Evolutionary conservation across 2,113 vertebrate species (phyloP).

Genomic region (Hyperoodon ampullatus): DNA sequence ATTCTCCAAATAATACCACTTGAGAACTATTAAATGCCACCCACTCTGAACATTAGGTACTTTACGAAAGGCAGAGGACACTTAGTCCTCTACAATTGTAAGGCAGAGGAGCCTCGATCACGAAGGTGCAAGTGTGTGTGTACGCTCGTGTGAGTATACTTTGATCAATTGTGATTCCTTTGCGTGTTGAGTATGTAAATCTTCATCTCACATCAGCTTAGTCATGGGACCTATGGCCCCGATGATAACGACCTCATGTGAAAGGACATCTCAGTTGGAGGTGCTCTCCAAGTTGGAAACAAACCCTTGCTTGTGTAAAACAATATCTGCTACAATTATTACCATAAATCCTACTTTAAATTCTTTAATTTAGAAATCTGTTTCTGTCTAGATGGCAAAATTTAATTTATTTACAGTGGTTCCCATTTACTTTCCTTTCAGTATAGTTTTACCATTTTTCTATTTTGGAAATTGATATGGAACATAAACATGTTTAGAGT

Average conservation of each 20-base stretch:
- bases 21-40: conserved; percentile 18
- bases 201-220: background rate
- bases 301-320: background rate
- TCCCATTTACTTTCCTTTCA: conserved; percentile 59
- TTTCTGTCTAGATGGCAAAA: background rate
- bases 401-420: conserved; percentile 59
- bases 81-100: background rate
- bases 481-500: conserved; percentile 70
- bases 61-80: background rate
- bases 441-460: conserved; percentile 55
- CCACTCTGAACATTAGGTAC: conserved; percentile 9
- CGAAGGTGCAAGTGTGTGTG: background rate
- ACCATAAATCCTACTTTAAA: conserved; percentile 52
- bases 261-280: background rate
- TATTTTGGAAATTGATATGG: conserved; percentile 50
- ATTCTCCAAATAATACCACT: background rate
- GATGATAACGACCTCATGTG: background rate
- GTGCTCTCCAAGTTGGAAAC: background rate
- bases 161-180: background rate
- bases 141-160: fast-evolving
- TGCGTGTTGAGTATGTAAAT: background rate
- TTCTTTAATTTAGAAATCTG: conserved; percentile 61
- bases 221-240: background rate
- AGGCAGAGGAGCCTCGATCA: background rate
- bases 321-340: background rate